Conservation (phyloP, 2,797 vertebrate genomes). For the Pipistrellus pygmaeus region DNA sequence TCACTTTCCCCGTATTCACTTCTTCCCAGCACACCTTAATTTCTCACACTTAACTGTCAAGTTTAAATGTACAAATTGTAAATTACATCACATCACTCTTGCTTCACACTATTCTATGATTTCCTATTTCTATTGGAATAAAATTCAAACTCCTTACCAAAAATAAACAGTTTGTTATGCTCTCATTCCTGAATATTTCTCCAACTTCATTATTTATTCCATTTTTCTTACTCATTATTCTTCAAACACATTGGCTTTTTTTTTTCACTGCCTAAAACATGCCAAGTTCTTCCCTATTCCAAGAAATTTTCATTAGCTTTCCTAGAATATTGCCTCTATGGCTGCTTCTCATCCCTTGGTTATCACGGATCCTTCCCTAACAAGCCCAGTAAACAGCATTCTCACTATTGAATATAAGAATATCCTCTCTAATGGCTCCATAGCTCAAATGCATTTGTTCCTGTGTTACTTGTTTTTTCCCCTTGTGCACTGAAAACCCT, state of each 20-base stretch:
- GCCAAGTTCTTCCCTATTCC: background rate
- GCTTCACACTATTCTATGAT: background rate
- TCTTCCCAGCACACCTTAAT: background rate
- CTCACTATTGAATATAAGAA: background rate
- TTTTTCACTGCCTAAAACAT: background rate
- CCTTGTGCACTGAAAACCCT: background rate
- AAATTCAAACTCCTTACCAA: background rate
- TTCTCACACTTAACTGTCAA: background rate
- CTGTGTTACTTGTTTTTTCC: background rate
- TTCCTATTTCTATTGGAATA: slow-evolving; percentile 43
- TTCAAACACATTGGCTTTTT: background rate
- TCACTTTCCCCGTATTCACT: background rate
- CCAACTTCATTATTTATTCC: background rate
- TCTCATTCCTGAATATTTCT: slow-evolving; percentile 38
- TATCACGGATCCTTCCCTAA: background rate
- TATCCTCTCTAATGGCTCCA: background rate
- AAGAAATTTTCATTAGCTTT: background rate
- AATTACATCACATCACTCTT: background rate
- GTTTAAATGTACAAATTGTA: slow-evolving; percentile 8
- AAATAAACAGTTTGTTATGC: background rate
- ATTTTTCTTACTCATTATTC: background rate
- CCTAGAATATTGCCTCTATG: background rate
- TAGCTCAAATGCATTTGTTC: background rate
- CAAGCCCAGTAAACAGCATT: background rate
- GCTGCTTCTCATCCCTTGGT: background rate